phyloP scores from a whole-genome alignment of 2,797 vertebrate species.

The Setipinna tenuifilis region DNA sequence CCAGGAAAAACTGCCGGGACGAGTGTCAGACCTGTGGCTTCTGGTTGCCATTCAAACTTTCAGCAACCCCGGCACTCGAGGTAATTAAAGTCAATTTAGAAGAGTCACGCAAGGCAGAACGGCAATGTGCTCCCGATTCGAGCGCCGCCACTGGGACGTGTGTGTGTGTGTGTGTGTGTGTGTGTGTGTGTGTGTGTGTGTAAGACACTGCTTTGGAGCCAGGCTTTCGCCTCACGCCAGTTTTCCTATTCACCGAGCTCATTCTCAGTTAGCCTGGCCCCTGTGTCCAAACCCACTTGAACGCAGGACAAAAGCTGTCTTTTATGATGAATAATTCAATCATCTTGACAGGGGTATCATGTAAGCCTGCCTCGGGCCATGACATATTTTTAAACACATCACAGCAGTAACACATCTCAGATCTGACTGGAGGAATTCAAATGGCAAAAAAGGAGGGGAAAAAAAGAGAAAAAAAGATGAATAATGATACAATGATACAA shows the following conservation, averaged over 20 bases:
- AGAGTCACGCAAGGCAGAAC: constrained; percentile 61
- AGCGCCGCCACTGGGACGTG: constrained; percentile 47
- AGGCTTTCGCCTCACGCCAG: not conserved
- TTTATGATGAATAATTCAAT: constrained; percentile 35
- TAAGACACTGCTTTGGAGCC: not conserved
- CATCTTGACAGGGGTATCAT: not conserved
- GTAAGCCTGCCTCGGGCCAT: not conserved
- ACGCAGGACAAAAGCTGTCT: constrained; percentile 18
- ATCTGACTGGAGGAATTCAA: constrained; percentile 8
- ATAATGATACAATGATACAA: not conserved
- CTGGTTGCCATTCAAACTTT: constrained; percentile 59
- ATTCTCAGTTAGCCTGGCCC: not conserved
- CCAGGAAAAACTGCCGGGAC: constrained; percentile 34
- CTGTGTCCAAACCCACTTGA: not conserved
- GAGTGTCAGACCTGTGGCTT: constrained; percentile 59
- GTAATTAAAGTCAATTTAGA: constrained; percentile 61
- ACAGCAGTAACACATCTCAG: constrained; percentile 3
- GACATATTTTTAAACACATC: constrained; percentile 8
- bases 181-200: no score
- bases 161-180: constrained; percentile 11
- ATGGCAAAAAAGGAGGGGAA: not conserved
- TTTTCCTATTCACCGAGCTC: not conserved
- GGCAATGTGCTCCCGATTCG: constrained; percentile 35
- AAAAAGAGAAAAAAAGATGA: not conserved
- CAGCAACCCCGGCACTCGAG: constrained; percentile 48